phyloP scores from a whole-genome alignment of 2,113 vertebrate genomes.

The Spheniscus mendiculus region DNA sequence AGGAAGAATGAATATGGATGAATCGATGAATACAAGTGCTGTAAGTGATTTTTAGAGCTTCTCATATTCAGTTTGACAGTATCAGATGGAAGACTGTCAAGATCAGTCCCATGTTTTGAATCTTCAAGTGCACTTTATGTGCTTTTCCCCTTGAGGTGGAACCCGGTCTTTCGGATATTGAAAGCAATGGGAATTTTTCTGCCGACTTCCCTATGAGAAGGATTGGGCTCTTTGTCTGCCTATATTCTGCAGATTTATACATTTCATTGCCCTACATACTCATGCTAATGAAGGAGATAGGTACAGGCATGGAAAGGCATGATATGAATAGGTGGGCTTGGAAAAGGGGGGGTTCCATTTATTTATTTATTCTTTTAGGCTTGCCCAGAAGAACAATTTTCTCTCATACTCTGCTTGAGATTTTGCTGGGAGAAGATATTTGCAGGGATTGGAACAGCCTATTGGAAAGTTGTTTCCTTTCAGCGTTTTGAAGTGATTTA shows the following conservation, averaged over 20 bases:
- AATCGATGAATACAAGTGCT: background rate
- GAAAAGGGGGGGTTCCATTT: background rate
- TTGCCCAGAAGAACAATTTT: background rate
- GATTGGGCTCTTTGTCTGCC: background rate
- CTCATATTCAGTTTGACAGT: slow-evolving; percentile 32
- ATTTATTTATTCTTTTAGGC: background rate
- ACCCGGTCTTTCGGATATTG: background rate
- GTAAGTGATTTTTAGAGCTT: slow-evolving; percentile 35
- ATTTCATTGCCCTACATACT: background rate
- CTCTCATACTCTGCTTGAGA: background rate
- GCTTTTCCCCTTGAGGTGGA: background rate
- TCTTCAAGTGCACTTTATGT: slow-evolving; percentile 20
- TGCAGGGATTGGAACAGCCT: background rate
- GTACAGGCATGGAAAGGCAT: background rate
- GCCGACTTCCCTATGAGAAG: background rate
- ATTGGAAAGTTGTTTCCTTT: background rate
- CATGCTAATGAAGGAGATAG: background rate
- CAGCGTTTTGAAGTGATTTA: background rate
- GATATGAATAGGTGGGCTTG: background rate
- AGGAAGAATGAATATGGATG: slow-evolving; percentile 63
- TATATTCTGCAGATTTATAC: background rate
- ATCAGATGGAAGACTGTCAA: slow-evolving; percentile 44
- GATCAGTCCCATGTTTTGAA: slow-evolving; percentile 49
- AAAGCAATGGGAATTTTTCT: background rate
- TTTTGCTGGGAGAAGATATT: background rate